Base-by-base conservation (phyloP, 2,888 invertebrate species). In the Megalurothrips usitatus region DNA sequence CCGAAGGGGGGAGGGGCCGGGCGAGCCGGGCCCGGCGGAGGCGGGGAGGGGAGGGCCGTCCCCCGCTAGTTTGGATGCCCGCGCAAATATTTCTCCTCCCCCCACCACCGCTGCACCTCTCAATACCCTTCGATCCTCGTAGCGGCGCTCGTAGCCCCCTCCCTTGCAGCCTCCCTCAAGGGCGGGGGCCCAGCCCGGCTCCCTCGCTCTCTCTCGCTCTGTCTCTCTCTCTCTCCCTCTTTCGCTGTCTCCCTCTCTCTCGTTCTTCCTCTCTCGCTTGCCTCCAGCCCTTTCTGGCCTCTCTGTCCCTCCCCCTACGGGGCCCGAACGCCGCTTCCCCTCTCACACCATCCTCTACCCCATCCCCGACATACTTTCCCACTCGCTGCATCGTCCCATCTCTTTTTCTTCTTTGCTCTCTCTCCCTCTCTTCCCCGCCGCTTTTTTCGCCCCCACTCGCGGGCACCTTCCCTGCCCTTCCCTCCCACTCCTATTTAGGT, bases 41-140 rank as follows among this genome's bases (percentile, higher is more conserved):
- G n/a, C 9, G 23, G 68, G 23, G n/a, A 23, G 23, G 68, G 68
- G 4, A 4, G 68, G 63, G 68, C 68, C 19, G 68, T 6, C n/a
- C 68, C 58, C n/a, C 68, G 68, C 68, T 68, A 68, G 68, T 68
- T 68, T 68, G 68, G 68, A 68, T 68, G 68, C 68, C 68, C 68
- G 68, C 68, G 68, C 68, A 68, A 68, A 68, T 68, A 68, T 68
- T 68, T 68, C 68, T 68, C 68, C 68, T 23, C 68, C 68, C 52
- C 68, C 68, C 68, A 68, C 68, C 68, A n/a, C 68, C 68, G 68
- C 68, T 23, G 68, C 68, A n/a, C 26, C 68, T 23, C 68, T 68
- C 68, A 68, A 68, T n/a, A 23, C 23, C 68, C 23, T 23, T 23
- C 68, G n/a, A n/a, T 23, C 68, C 68, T 68, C 68, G 68, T 11